phyloP scores from a whole-genome alignment of 1,140 invertebrate species.

The Proales similis region DNA sequence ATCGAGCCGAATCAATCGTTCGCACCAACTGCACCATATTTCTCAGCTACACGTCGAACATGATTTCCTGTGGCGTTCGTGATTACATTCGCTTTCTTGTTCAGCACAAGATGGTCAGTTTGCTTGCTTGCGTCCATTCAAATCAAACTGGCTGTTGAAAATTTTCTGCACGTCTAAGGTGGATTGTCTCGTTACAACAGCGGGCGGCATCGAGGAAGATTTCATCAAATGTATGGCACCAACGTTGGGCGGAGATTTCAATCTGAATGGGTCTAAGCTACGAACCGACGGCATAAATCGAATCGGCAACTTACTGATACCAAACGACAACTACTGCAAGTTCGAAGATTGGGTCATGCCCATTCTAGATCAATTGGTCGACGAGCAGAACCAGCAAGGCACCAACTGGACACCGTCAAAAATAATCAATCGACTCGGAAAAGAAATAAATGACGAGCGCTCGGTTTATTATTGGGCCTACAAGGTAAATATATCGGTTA shows the following conservation, averaged over 20 bases:
- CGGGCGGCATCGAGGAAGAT: slow-evolving; percentile 96
- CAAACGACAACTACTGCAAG: slow-evolving; percentile 94
- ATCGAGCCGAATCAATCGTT: slow-evolving; percentile 18
- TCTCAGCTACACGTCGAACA: slow-evolving; percentile 93
- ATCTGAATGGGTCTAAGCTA: slow-evolving; percentile 64
- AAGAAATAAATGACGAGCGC: slow-evolving; percentile 78
- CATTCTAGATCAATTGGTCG: slow-evolving; percentile 78
- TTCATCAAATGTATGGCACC: slow-evolving; percentile 95
- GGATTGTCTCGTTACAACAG: slow-evolving; percentile 70
- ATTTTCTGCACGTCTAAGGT: too few relatives aligned
- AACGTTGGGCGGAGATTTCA: slow-evolving; percentile 84
- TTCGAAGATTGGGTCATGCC: slow-evolving; percentile 98
- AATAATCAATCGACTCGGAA: slow-evolving; percentile 72
- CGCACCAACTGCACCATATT: slow-evolving; percentile 68
- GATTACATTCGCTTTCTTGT: slow-evolving; percentile 76
- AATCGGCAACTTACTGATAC: slow-evolving; percentile 92
- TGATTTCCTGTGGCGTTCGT: slow-evolving; percentile 85
- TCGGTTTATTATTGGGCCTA: slow-evolving; percentile 98
- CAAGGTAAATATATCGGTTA: slow-evolving; percentile 91
- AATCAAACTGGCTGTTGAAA: background rate
- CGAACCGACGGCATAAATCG: slow-evolving; percentile 85
- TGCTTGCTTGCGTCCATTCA: slow-evolving; percentile 58
- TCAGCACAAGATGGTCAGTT: slow-evolving; percentile 85
- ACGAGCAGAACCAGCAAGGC: slow-evolving; percentile 71
- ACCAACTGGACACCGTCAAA: slow-evolving; percentile 86